Evolutionary conservation across 1,140 invertebrate species (phyloP).

Genomic region (Sarcophaga peregrina): DNA sequence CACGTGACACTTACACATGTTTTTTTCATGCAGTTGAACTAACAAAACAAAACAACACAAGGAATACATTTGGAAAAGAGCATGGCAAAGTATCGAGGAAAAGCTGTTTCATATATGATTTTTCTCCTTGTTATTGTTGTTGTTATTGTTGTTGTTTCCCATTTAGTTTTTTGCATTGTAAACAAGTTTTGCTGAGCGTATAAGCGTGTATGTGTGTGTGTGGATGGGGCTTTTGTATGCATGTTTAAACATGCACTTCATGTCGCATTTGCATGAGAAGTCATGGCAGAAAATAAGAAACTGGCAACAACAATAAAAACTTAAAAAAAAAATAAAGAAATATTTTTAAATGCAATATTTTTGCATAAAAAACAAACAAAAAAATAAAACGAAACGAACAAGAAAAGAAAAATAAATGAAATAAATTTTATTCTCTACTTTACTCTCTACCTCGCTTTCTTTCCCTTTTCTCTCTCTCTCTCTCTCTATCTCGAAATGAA

Average conservation of each 20-base stretch:
- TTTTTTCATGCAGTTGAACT: neutral
- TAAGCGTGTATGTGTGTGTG: no score
- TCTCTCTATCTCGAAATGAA: no score
- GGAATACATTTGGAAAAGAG: neutral
- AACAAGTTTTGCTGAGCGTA: neutral
- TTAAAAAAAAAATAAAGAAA: neutral
- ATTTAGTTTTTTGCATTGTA: neutral
- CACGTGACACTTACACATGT: slow-evolving; percentile 42
- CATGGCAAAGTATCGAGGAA: neutral
- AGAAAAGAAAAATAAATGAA: neutral
- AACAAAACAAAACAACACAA: neutral
- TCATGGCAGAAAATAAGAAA: slow-evolving; percentile 18
- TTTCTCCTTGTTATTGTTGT: neutral
- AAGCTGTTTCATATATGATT: slow-evolving; percentile 1
- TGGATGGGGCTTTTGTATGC: neutral
- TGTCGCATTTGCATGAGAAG: slow-evolving; percentile 33
- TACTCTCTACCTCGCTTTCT: no score
- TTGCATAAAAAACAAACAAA: neutral
- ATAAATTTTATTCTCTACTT: neutral
- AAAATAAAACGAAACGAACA: neutral
- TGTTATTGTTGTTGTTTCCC: neutral
- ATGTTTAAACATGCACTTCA: slow-evolving; percentile 31
- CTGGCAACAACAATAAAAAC: neutral
- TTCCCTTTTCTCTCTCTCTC: no score
- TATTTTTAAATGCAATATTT: slow-evolving; percentile 8